These are phyloP conservation scores for Ceramica pisi DNA, from an alignment of 2,888 invertebrate species.

Conservation along the genomic window DNA sequence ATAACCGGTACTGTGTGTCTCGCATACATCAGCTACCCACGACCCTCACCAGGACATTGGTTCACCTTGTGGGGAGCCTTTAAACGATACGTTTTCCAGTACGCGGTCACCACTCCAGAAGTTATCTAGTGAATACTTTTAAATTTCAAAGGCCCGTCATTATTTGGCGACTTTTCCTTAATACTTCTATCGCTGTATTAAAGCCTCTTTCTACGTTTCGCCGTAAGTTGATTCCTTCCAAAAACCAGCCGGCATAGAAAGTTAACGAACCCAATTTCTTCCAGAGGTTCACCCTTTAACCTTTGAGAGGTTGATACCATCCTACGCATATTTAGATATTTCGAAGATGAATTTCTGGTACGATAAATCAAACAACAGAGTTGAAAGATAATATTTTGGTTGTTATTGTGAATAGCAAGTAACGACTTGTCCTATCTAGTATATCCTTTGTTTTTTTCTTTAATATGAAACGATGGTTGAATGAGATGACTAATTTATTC, in stretches of 20 bases:
- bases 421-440: background rate
- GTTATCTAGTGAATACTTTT: no score
- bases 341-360: slow-evolving; percentile 9
- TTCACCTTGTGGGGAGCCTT: no score
- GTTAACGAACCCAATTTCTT: slow-evolving; percentile 22
- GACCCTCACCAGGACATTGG: no score
- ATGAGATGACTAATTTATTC: no score
- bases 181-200: background rate
- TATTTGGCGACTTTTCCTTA: background rate
- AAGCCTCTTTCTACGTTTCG: background rate
- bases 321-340: slow-evolving; percentile 24
- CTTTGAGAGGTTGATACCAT: slow-evolving; percentile 14
- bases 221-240: background rate
- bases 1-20: no score
- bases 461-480: no score
- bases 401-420: slow-evolving; percentile 11
- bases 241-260: background rate
- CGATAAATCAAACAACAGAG: slow-evolving; percentile 22
- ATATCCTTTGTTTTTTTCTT: no score
- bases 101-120: no score
- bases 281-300: background rate
- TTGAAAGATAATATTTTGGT: slow-evolving; percentile 21
- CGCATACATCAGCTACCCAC: no score
- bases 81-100: no score
- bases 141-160: background rate